A percentile compares a stretch with the other conserved stretches of the same genome.
These are phyloP conservation scores for Homarus gammarus DNA, from an alignment of 2,888 invertebrate genomes.

Conservation along the genomic window DNA sequence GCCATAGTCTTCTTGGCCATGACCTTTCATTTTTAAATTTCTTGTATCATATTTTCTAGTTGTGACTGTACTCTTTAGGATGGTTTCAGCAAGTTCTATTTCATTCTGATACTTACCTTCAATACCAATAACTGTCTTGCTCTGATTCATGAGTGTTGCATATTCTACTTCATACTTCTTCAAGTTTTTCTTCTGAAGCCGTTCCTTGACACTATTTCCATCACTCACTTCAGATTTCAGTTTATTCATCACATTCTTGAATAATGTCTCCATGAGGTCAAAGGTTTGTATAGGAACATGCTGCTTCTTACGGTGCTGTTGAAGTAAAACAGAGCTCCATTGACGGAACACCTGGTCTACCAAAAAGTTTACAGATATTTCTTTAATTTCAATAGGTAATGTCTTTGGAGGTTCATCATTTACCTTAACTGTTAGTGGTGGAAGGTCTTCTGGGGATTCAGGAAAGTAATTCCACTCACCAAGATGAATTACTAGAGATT, in stretches of 20 bases:
- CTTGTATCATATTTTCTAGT: conserved; percentile 54
- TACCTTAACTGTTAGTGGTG: conserved; percentile 9
- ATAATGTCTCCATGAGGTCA: conserved; percentile 64
- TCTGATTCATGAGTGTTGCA: conserved; percentile 57
- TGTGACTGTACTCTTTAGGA: conserved; percentile 62
- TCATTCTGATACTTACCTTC: conserved; percentile 55
- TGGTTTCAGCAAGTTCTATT: conserved; percentile 62
- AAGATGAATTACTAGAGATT: neutral
- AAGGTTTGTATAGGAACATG: conserved; percentile 51
- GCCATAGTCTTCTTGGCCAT: conserved; percentile 44
- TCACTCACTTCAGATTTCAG: neutral
- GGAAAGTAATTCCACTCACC: conserved; percentile 66
- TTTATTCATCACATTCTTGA: neutral
- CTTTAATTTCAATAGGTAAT: neutral
- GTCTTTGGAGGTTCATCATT: conserved; percentile 9
- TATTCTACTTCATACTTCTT: conserved; percentile 18
- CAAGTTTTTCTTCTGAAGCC: conserved; percentile 20
- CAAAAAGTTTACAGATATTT: conserved; percentile 11
- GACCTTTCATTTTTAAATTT: conserved; percentile 57
- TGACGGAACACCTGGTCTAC: conserved; percentile 51
- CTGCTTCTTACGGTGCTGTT: conserved; percentile 58
- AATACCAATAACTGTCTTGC: conserved; percentile 48
- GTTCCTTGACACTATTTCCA: conserved; percentile 1
- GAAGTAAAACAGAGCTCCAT: conserved; percentile 65
- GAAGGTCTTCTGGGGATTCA: conserved; percentile 49